Evolutionary conservation across 2,113 vertebrate species (phyloP), one percentile per base, ranked within the genome.

Genomic region (Microcebus tavaratra): DNA sequence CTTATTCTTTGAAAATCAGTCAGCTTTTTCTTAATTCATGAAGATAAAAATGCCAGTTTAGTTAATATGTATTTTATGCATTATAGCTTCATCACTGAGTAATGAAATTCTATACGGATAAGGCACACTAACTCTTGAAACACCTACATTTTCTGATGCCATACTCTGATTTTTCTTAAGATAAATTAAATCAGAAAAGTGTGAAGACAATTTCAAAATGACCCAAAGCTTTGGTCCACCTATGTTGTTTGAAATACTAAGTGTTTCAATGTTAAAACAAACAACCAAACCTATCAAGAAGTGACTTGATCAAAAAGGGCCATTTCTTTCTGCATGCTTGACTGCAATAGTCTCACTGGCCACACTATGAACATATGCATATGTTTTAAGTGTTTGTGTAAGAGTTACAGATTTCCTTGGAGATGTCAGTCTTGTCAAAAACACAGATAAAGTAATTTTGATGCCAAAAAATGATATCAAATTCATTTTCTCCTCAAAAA

Each of bases 381-480:
- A 83, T 63, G 94, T 96, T 98, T 97, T 98, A 98, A 98, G 93
- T 83, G 68, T 97, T 95, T 98, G 80, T 96, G 27, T 92, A 75
- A 97, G 92, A 76, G 8, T 96, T 98, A 96, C 98, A 91, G 88
- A 93, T 97, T 97, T 97, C 91, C 97, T 94, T 96, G 91, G 94
- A 98, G 95, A 98, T 98, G 98, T 98, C 98, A 98, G 94, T 98
- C 98, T 98, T 97, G 97, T 96, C 91, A 82, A 98, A 98, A 99
- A 96, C 15, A 98, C 98, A 97, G 97, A 98, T 98, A 98, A 98
- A 98, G 98, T 98, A 97, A 96, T 98, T 98, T 97, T 98, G 55
- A 95, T 98, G 98, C 98, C 98, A 98, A 98, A 95, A 95, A 98
- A 98, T 17, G 91, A 96, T 95, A 97, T 97, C 98, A 98, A 98